A percentile compares a stretch with the other conserved stretches of the same genome.
These are phyloP conservation scores for Saiga tatarica DNA, from an alignment of 2,113 vertebrate species.

Conservation along the genomic window DNA sequence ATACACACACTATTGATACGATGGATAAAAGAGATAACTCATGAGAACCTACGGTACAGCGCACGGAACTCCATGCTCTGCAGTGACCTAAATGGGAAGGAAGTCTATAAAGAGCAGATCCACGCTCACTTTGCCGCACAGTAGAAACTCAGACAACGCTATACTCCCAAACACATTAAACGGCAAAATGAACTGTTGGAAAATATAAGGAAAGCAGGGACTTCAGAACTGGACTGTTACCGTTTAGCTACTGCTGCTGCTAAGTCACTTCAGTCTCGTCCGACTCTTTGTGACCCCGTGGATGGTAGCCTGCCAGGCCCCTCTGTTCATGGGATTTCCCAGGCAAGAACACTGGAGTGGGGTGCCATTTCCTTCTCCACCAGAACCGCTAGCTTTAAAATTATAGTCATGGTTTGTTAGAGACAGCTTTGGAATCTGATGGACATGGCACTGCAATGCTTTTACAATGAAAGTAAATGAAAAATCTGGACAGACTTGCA, in stretches of 20 bases:
- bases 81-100: neutral
- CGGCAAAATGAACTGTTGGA: neutral
- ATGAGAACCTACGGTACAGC: neutral
- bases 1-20: rapidly evolving
- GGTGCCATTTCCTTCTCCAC: neutral
- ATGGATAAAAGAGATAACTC: neutral
- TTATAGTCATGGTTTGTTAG: neutral
- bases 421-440: neutral
- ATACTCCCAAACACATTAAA: neutral
- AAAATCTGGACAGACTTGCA: neutral
- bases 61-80: neutral
- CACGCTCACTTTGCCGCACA: rapidly evolving
- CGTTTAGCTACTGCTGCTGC: neutral
- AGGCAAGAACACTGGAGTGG: neutral
- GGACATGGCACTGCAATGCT: neutral
- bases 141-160: neutral
- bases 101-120: neutral
- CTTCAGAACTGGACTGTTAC: neutral
- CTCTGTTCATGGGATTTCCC: neutral
- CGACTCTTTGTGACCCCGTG: neutral
- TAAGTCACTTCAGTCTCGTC: neutral
- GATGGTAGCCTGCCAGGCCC: neutral
- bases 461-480: neutral
- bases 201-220: neutral
- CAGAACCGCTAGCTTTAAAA: neutral